Evolutionary conservation across 64 coral and sea anemone genomes (phyloP).

Genomic region (Hydrozoanthus tunicans): DNA sequence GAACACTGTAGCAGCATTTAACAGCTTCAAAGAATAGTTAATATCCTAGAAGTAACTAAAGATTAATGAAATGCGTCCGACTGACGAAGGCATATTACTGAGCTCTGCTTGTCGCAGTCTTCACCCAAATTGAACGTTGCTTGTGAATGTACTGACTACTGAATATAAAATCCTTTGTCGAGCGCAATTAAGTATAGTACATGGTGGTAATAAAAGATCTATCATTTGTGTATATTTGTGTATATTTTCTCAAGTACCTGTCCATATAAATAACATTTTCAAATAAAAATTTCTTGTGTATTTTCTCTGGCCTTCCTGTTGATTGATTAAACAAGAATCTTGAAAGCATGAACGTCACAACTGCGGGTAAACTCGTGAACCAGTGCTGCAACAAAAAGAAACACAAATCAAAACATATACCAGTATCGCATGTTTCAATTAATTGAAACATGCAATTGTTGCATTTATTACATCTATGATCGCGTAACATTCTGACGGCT

Average conservation of each 20-base stretch:
- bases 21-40: no score
- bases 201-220: no score
- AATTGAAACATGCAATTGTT: neutral
- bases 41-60: no score
- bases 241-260: conserved; percentile 42
- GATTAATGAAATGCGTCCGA: no score
- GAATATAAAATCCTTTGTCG: no score
- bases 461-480: neutral
- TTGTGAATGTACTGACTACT: no score
- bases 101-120: no score
- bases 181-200: no score
- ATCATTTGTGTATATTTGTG: neutral
- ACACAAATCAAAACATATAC: neutral
- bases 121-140: no score
- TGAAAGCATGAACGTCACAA: conserved; percentile 89
- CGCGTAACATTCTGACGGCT: no score
- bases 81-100: no score
- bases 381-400: conserved; percentile 62
- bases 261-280: conserved; percentile 90
- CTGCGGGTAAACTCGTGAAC: conserved; percentile 85
- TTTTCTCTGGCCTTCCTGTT: conserved; percentile 84
- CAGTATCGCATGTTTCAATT: neutral
- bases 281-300: conserved; percentile 87
- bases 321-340: conserved; percentile 90
- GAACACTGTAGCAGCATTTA: no score